Evolutionary conservation across 2,888 invertebrate genomes (phyloP), one percentile per base, ranked within the genome.

Genomic region (Hydraecia micacea): DNA sequence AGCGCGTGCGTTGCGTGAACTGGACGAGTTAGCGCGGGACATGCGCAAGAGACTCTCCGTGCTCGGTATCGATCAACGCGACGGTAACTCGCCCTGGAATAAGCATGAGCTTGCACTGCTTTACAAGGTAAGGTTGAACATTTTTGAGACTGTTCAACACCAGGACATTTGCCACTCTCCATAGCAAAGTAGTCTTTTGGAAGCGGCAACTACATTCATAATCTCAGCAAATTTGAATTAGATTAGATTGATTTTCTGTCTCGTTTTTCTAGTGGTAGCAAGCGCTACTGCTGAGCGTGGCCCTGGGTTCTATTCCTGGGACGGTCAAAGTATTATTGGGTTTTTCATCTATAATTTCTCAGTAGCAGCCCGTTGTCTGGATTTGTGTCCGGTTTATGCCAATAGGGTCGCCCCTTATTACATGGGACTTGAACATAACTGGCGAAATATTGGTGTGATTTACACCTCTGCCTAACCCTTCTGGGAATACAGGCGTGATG

Each of bases 21-120:
- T 98, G 92, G 97, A 98, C 88, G 97, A 97, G 42, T 93, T 99
- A 77, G 97, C 98, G 2, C 94, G 95, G 0, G 99, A 99, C 86
- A 93, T 99, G 66, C 97, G 97, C 25, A 80, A 89, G 39, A 97
- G 99, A 1, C 96, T 99, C 9, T 91, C 95, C 2, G 77, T 90
- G 0, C 93, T 98, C 79, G 97, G 98, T 73, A 97, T 99, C 67
- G 97, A 96, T 66, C 95, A 97, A 65, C 95, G 96, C 8, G 93
- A 93, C 0, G 97, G 87, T 0, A 80, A 86, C 68, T 92, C 95
- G 73, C 94, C 95, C 2, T 97, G 97, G 96, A 91, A 89, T 79
- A 93, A 91, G 58, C 90, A 92, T 39, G 95, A 96, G 66, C 83
- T 94, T 49, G 83, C 93, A 0, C 85, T 96, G 28, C 91, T 94